These are phyloP conservation scores for Oncorhynchus clarkii DNA, from an alignment of 2,113 vertebrate genomes.

Conservation along the genomic window DNA sequence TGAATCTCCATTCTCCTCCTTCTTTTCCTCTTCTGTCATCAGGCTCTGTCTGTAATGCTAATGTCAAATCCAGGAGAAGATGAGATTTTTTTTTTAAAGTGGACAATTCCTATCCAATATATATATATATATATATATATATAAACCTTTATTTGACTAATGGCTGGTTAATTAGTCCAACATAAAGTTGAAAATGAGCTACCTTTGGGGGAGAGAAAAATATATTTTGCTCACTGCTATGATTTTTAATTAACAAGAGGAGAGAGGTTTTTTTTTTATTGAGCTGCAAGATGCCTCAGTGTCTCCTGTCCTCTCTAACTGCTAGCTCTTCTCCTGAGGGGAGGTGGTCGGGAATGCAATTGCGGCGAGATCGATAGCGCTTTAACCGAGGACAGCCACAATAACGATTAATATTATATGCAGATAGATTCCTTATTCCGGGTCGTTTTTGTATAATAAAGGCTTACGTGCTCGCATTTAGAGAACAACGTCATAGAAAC, in stretches of 20 bases:
- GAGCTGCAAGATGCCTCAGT: not conserved
- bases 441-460: not conserved
- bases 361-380: slow-evolving; percentile 2
- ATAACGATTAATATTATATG: slow-evolving; percentile 17
- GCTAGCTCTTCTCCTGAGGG: slow-evolving; percentile 8
- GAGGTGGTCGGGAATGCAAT: slow-evolving; percentile 7
- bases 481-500: not conserved
- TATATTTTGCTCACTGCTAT: slow-evolving; percentile 4
- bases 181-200: slow-evolving; percentile 11
- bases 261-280: not conserved
- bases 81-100: not conserved
- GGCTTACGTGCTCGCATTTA: not conserved
- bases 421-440: not conserved
- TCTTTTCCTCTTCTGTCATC: not conserved
- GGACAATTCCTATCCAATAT: not conserved
- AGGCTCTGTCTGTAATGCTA: not conserved
- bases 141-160: not conserved
- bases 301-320: slow-evolving; percentile 24
- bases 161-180: slow-evolving; percentile 1
- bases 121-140: too few species aligned
- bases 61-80: slow-evolving; percentile 2
- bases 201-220: not conserved
- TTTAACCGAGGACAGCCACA: not conserved
- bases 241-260: slow-evolving; percentile 17
- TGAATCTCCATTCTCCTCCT: not conserved